These are phyloP conservation scores for Pyrgilauda ruficollis DNA, from an alignment of 2,113 vertebrate genomes.

Conservation along the genomic window DNA sequence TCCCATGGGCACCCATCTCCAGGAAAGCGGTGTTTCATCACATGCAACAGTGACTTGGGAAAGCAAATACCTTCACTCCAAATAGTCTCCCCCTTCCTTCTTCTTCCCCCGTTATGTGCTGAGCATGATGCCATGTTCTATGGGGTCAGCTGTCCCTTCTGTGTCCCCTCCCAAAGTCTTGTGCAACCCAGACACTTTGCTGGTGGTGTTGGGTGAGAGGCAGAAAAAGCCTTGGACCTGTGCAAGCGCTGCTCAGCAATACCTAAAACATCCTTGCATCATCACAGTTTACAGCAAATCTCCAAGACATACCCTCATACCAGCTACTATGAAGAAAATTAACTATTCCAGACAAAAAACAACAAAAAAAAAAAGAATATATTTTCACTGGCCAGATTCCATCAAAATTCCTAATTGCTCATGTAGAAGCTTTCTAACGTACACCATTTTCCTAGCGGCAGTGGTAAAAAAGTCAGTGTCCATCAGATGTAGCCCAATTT, in stretches of 20 bases:
- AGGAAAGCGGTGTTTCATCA: neutral
- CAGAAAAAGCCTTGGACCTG: neutral
- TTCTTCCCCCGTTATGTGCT: neutral
- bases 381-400: neutral
- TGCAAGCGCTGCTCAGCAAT: neutral
- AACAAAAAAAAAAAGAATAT: neutral
- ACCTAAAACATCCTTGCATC: accelerated
- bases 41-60: accelerated
- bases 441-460: neutral
- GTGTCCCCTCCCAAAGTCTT: neutral
- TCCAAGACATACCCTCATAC: neutral
- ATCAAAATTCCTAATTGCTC: neutral
- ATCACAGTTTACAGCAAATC: neutral
- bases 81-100: neutral
- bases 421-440: neutral
- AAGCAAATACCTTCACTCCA: neutral
- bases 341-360: neutral
- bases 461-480: neutral
- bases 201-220: neutral
- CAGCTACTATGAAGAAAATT: neutral
- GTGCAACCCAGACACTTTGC: accelerated
- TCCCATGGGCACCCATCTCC: neutral
- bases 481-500: neutral
- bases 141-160: neutral
- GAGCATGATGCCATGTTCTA: neutral